phyloP scores from a whole-genome alignment of 2,888 invertebrate genomes.

The Barypeithes pellucidus region DNA sequence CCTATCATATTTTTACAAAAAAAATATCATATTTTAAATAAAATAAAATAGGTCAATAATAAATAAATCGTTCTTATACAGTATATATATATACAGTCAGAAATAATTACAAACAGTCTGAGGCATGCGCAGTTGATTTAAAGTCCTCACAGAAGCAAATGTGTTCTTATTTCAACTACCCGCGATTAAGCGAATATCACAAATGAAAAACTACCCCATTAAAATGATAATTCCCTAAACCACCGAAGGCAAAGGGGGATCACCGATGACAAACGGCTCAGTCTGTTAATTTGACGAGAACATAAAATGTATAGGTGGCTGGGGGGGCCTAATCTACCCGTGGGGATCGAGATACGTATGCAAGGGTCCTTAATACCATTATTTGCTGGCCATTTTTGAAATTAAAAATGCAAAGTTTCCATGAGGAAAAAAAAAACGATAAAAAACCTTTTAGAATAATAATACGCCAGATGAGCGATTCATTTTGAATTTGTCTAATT shows the following conservation, averaged over 20 bases:
- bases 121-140: too few relatives aligned
- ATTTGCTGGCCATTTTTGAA: constrained; percentile 10
- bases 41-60: too few relatives aligned
- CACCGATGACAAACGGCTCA: constrained; percentile 30
- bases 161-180: too few relatives aligned
- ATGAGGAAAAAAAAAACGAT: neutral
- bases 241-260: neutral
- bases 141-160: too few relatives aligned
- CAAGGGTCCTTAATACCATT: neutral
- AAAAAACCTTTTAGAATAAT: constrained; percentile 9
- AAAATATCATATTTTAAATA: too few relatives aligned
- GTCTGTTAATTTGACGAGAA: constrained; percentile 28
- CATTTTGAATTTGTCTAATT: too few relatives aligned
- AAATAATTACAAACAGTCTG: too few relatives aligned
- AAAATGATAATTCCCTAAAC: constrained; percentile 28
- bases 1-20: too few relatives aligned
- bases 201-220: constrained; percentile 12
- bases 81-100: too few relatives aligned
- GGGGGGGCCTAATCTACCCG: constrained; percentile 20
- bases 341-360: constrained; percentile 8
- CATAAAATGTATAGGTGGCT: constrained; percentile 19
- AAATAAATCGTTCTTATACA: too few relatives aligned
- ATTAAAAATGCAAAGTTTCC: constrained; percentile 15
- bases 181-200: neutral
- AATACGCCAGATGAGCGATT: neutral